Evolutionary conservation across 2,888 invertebrate genomes (phyloP), one percentile per base, ranked within the genome.

Genomic region (Lissonota sp.): DNA sequence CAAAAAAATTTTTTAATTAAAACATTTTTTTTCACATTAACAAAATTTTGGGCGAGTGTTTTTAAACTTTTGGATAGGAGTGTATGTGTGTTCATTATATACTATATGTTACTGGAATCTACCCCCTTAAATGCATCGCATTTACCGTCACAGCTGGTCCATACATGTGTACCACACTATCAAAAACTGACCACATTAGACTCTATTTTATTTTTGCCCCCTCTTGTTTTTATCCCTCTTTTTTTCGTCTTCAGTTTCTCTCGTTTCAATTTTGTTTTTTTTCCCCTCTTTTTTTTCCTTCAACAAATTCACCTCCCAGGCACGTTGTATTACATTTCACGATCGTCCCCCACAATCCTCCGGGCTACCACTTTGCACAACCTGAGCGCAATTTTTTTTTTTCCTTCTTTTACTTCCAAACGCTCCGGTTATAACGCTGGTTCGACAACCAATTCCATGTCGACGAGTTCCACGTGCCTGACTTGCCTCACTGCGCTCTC

Each of bases 371-470:
- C 70, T 78, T 64, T 60, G 64, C 73, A 60, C 77, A 39, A 12
- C 49, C 26, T 26, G 53, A 70, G n/a, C 64, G 51, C 26, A 1
- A 14, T 55, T 66, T 55, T 51, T 42, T n/a, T 37, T 16, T 7
- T 26, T 8, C 40, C 37, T n/a, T 16, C 42, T 39, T 44, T 72
- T 51, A 53, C 6, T n/a, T 4, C 6, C 49, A 14, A 7, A 62
- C 67, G 57, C 70, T 26, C 26, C 51, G 46, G 63, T 69, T 44
- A 26, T 26, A 26, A 12, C 71, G 64, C 46, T 74, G 16, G 72
- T 81, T 78, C 78, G 78, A 81, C 81, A 81, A 75, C 71, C 74
- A 81, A 75, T 81, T 81, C 74, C 81, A 78, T 81, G 81, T 81
- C 81, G 74, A 62, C 62, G 62, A 74, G 60, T 60, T 55, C 58